Conservation (phyloP, 2,797 vertebrate species). For the Margarornis squamiger region DNA sequence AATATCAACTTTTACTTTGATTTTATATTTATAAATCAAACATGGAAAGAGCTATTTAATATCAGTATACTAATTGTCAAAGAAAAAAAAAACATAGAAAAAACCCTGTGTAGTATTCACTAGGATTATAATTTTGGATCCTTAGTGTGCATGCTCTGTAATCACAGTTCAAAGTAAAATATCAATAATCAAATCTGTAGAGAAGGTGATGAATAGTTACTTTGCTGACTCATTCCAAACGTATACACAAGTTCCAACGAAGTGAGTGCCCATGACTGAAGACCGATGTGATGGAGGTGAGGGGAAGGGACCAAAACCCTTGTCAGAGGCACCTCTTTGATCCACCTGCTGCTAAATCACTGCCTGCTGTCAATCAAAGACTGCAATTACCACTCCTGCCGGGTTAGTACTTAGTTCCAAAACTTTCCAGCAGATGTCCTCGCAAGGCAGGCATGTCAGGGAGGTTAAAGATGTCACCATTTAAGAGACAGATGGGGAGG, state of each 20-base stretch:
- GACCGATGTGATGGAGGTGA: neutral
- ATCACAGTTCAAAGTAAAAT: neutral
- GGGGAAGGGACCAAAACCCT: neutral
- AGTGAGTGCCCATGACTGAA: neutral
- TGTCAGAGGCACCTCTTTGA: neutral
- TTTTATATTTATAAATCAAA: neutral
- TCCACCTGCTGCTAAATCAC: neutral
- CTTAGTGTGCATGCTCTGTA: neutral
- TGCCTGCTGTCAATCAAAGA: neutral
- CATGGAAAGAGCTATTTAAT: neutral
- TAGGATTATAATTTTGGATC: neutral
- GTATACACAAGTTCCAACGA: neutral
- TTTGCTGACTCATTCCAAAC: neutral
- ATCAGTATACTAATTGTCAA: neutral
- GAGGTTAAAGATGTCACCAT: neutral
- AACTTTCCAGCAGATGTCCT: slow-evolving; percentile 51
- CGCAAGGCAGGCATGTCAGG: neutral
- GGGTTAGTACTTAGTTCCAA: neutral
- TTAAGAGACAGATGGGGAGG: neutral
- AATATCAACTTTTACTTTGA: neutral
- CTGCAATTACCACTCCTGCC: neutral
- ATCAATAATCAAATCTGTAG: neutral
- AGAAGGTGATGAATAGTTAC: neutral
- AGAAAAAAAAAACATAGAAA: neutral
- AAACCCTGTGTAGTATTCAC: neutral